phyloP scores from a whole-genome alignment of 2,113 vertebrate genomes.

The Brachirus orientalis region DNA sequence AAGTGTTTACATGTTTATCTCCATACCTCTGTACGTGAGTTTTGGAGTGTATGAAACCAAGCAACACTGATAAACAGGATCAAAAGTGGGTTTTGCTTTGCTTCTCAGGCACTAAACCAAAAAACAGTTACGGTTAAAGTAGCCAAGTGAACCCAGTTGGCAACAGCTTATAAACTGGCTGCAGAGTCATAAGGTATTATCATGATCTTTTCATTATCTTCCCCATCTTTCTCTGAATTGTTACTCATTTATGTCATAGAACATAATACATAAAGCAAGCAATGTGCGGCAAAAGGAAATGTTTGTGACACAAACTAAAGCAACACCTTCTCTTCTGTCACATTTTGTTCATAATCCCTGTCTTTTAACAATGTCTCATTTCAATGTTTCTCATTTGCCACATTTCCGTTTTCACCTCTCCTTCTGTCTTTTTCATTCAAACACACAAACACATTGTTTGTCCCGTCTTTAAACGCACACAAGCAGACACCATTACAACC shows the following conservation, averaged over 20 bases:
- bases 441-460: conserved; percentile 14
- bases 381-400: too few species aligned
- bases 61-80: conserved; percentile 20
- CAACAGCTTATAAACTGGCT: conserved; percentile 26
- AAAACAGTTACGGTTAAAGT: conserved; percentile 38
- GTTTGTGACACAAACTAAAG: conserved; percentile 8
- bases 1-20: conserved; percentile 36
- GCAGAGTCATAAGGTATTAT: background rate
- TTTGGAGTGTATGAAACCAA: conserved; percentile 32
- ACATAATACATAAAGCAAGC: background rate
- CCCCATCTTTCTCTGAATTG: background rate
- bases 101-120: conserved; percentile 17
- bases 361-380: conserved; percentile 40
- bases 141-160: conserved; percentile 7
- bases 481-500: conserved; percentile 24
- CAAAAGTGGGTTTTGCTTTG: conserved; percentile 43
- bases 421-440: conserved; percentile 4
- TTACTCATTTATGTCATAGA: background rate
- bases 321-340: conserved; percentile 7
- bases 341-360: conserved; percentile 29
- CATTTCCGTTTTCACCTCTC: conserved; percentile 36
- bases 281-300: background rate
- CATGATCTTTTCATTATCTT: background rate
- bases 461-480: conserved; percentile 26
- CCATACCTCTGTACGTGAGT: background rate